These are phyloP conservation scores for Tylochromis polylepis DNA, from an alignment of 2,113 vertebrate species.

Conservation along the genomic window DNA sequence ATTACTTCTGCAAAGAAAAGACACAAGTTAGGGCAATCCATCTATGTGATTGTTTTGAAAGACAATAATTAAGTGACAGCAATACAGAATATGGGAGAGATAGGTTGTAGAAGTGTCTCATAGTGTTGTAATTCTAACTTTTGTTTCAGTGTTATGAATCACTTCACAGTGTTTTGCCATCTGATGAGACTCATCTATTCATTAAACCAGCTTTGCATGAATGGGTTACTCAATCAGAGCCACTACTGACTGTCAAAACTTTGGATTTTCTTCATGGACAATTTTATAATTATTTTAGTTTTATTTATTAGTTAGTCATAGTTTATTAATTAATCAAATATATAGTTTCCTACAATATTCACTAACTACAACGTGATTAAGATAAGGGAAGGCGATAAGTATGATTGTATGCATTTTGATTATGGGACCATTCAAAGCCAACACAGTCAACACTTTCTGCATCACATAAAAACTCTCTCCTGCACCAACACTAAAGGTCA, in stretches of 20 bases:
- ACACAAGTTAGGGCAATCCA: background rate
- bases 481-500: background rate
- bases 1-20: background rate
- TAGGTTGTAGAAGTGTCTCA: background rate
- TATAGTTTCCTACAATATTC: background rate
- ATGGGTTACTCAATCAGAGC: background rate
- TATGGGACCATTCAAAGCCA: background rate
- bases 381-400: background rate
- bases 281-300: background rate
- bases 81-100: background rate
- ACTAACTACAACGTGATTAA: background rate
- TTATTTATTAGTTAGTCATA: background rate
- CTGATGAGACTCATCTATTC: background rate
- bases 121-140: background rate
- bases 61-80: background rate
- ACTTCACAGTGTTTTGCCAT: background rate
- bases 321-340: background rate
- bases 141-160: background rate
- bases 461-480: background rate
- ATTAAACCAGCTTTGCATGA: background rate
- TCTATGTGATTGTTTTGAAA: background rate
- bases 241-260: background rate
- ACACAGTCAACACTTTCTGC: background rate
- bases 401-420: background rate
- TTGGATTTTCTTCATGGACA: too few relatives aligned